phyloP scores from a whole-genome alignment of 2,797 vertebrate genomes.

The Trematomus bernacchii region DNA sequence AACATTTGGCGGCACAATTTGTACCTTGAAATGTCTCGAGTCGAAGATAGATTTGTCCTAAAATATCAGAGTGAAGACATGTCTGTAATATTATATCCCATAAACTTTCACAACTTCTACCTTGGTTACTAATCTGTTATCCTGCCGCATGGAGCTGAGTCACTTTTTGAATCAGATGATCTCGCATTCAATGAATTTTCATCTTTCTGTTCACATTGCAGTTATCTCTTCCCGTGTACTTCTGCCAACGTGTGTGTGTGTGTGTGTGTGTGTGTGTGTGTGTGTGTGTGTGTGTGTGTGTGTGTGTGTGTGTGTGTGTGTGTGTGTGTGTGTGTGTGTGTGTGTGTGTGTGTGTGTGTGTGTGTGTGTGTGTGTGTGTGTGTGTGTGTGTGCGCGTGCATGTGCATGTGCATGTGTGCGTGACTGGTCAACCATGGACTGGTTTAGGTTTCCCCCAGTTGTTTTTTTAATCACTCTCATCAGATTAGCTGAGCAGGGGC shows the following conservation, averaged over 20 bases:
- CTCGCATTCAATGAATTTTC: constrained; percentile 16
- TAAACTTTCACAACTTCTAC: constrained; percentile 18
- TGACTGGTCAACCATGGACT: constrained; percentile 64
- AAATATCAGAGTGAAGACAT: neutral
- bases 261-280: too few species aligned
- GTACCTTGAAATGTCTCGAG: neutral
- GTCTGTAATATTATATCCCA: constrained; percentile 30
- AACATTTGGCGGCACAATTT: neutral
- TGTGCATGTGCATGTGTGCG: constrained; percentile 40
- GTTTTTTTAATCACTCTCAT: constrained; percentile 86
- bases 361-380: neutral
- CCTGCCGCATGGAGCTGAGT: constrained; percentile 18
- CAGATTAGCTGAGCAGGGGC: constrained; percentile 83
- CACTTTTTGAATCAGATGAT: constrained; percentile 35
- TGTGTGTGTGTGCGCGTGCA: constrained; percentile 19
- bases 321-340: too few species aligned
- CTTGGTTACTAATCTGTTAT: constrained; percentile 21
- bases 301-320: neutral
- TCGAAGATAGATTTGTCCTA: neutral
- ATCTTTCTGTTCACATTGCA: neutral
- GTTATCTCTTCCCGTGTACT: neutral
- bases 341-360: neutral
- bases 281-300: too few species aligned
- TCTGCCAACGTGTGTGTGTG: neutral
- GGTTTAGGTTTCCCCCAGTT: constrained; percentile 81